Evolutionary conservation across 2,113 vertebrate genomes (phyloP).

Genomic region (Phylloscopus whistleri): DNA sequence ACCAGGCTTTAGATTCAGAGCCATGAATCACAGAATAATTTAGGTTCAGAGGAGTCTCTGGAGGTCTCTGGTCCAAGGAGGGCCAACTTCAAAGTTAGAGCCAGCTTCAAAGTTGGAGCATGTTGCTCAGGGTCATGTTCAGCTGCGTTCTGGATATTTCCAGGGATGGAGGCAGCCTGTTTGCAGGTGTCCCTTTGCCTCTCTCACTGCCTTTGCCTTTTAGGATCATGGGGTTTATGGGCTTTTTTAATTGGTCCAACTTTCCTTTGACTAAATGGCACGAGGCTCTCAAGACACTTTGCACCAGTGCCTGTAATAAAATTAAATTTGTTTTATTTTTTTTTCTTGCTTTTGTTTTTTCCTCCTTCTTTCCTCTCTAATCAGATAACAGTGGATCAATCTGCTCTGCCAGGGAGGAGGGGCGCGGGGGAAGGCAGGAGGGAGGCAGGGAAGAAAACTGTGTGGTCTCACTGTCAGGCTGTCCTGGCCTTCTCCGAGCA

Average conservation of each 20-base stretch:
- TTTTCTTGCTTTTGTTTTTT: conserved; percentile 37
- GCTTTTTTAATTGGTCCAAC: not conserved
- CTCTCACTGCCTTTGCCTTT: not conserved
- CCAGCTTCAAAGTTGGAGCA: conserved; percentile 17
- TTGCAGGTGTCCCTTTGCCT: not conserved
- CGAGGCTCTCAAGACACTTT: conserved; percentile 26
- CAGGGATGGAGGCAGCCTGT: not conserved
- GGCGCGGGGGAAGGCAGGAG: not conserved
- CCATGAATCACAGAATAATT: conserved; percentile 26
- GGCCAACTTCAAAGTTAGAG: conserved; percentile 24
- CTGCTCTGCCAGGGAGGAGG: conserved; percentile 54
- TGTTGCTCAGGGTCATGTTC: not conserved
- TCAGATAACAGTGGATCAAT: conserved; percentile 70
- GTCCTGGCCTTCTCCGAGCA: conserved; percentile 63
- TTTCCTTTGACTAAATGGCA: conserved; percentile 22
- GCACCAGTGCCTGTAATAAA: conserved; percentile 52
- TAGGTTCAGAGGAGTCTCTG: not conserved
- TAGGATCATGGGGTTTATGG: not conserved
- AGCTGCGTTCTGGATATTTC: not conserved
- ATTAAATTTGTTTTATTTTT: conserved; percentile 43
- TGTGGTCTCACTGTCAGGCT: conserved; percentile 72
- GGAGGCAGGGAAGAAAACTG: conserved; percentile 47
- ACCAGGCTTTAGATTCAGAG: not conserved
- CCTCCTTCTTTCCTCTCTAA: conserved; percentile 48
- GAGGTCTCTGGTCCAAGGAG: not conserved